Evolutionary conservation across 2,797 vertebrate genomes (phyloP).

Genomic region (Eulemur coronatus): DNA sequence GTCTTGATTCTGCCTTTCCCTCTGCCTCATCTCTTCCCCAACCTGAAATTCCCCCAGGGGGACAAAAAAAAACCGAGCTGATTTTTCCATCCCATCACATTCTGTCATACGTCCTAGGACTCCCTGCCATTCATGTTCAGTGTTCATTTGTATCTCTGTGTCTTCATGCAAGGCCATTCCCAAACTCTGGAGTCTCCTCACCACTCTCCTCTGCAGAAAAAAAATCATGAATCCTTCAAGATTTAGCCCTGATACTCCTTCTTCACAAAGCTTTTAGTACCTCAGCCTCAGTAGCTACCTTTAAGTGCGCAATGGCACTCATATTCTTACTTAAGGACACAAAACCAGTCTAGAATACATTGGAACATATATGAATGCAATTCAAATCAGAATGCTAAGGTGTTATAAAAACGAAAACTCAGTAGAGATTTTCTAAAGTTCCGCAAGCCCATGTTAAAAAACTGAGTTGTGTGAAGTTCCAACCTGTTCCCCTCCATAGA

Average conservation of each 20-base stretch:
- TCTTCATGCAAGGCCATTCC: neutral
- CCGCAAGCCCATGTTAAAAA: neutral
- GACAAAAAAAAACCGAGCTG: neutral
- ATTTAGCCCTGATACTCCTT: neutral
- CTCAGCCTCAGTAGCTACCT: neutral
- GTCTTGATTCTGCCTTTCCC: neutral
- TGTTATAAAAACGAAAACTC: neutral
- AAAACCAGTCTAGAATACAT: neutral
- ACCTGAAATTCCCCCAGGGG: neutral
- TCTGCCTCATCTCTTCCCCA: neutral
- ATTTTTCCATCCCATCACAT: neutral
- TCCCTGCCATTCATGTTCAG: neutral
- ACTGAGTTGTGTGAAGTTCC: neutral
- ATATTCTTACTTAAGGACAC: neutral
- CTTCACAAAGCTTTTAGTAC: neutral
- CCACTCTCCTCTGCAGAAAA: neutral
- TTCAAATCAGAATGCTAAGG: neutral
- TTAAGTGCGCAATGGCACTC: neutral
- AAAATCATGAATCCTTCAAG: neutral
- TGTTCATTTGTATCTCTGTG: neutral
- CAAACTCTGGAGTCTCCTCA: neutral
- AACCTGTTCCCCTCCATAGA: neutral
- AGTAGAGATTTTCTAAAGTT: neutral
- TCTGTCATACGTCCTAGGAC: neutral
- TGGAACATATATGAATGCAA: neutral